Evolutionary conservation across 2,888 invertebrate species (phyloP).

Genomic region (Allygus modestus): DNA sequence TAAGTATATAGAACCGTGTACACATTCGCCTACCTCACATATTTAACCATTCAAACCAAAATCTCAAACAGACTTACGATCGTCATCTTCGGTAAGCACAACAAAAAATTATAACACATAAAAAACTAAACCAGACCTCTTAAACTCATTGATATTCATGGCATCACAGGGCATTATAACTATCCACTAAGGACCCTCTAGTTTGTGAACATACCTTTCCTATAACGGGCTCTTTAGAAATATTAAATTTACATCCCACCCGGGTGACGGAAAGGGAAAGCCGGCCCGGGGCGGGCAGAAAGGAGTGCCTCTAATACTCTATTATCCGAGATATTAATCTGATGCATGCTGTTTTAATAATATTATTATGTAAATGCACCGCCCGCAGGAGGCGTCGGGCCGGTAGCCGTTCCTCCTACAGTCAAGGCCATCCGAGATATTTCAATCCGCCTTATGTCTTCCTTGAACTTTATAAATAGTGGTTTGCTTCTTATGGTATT

Average conservation of each 20-base stretch:
- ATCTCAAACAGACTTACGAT: constrained; percentile 12
- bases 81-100: constrained; percentile 43
- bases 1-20: too few species aligned
- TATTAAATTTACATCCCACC: constrained; percentile 56
- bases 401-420: constrained; percentile 1
- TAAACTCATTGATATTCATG: constrained; percentile 33
- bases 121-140: constrained; percentile 11
- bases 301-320: constrained; percentile 57
- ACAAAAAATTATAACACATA: constrained; percentile 1
- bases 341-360: constrained; percentile 58
- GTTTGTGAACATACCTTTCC: constrained; percentile 56
- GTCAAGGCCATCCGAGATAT: constrained; percentile 4
- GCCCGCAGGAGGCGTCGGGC: constrained; percentile 8
- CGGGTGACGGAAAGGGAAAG: constrained; percentile 40
- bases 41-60: neutral
- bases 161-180: neutral
- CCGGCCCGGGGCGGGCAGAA: neutral
- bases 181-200: constrained; percentile 42
- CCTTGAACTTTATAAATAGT: constrained; percentile 31
- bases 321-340: constrained; percentile 51
- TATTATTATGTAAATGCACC: constrained; percentile 51
- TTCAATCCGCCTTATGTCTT: constrained; percentile 32
- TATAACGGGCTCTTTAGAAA: constrained; percentile 45
- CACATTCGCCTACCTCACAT: too few species aligned
- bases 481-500: neutral